Evolutionary conservation across 2,888 invertebrate species (phyloP), one percentile per base, ranked within the genome.

Genomic region (Periphyllus acericola): DNA sequence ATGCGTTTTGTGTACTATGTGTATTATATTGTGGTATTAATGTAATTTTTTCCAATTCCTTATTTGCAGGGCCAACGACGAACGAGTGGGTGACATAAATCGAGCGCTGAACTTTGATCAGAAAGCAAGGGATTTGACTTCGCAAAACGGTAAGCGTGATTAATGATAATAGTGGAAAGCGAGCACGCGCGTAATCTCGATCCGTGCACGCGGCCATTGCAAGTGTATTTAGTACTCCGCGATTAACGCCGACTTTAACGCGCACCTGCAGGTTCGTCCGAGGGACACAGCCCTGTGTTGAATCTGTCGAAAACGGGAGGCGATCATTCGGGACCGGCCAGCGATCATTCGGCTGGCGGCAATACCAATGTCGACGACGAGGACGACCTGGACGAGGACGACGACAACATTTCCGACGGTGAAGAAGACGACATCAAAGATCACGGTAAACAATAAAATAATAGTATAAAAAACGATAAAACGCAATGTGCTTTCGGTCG

Each of bases 211-310:
- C 9, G 9, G 9, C 40, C 6, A 11, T 46, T 2, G 46, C 14
- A 1, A 9, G 8, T 46, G 9, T 46, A 46, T n/a, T n/a, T 46
- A 46, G 36, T 36, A 36, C 36, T 36, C 17, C 52, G 17, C 52
- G 52, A 52, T 52, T 60, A 21, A 60, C 60, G 21, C 21, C 5
- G 6, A 5, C 21, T 25, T 60, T 60, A 21, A 4, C 60, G 3
- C 46, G 11, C 21, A n/a, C 60, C 3, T 72, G 11, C 29, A 89
- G 90, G 90, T 80, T 97, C 97, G 89, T 96, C 97, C 90, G 96
- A 95, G 91, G 96, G 96, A 87, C 96, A 96, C 93, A 97, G 97
- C 94, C 97, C 97, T 89, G 97, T 97, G 90, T 92, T 97, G 91
- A 97, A 97, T 93, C 93, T 98, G 89, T 97, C 97, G 87, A 97